Percentiles rank a stretch among this genome's conserved stretches.
Evolutionary conservation across 2,797 vertebrate genomes (phyloP).

Genomic region (Dromococcyx pavoninus): DNA sequence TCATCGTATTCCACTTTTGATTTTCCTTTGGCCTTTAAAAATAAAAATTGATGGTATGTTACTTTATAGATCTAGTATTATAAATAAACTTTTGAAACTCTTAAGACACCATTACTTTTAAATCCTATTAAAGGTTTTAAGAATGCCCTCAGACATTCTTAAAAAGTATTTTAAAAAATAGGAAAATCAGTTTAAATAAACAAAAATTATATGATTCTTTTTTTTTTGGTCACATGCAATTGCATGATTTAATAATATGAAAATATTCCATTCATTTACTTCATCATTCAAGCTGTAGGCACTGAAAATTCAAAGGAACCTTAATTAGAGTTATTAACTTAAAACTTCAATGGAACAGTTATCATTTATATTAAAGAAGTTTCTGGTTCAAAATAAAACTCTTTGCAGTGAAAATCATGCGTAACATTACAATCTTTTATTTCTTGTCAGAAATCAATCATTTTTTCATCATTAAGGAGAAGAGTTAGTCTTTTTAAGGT

Average conservation of each 20-base stretch:
- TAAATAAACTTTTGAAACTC: not conserved
- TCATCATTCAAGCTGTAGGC: not conserved
- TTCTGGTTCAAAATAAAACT: constrained; percentile 37
- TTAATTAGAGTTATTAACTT: constrained; percentile 45
- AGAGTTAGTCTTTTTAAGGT: not conserved
- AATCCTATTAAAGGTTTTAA: not conserved
- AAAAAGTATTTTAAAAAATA: not conserved
- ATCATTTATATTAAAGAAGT: constrained; percentile 19
- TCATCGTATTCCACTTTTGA: not conserved
- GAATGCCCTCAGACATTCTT: not conserved
- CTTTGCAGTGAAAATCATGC: not conserved
- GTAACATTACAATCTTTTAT: not conserved
- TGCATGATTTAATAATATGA: not conserved
- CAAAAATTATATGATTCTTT: not conserved
- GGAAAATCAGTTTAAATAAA: not conserved
- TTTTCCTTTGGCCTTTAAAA: too few species aligned
- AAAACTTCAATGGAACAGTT: not conserved
- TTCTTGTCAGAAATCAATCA: constrained; percentile 11
- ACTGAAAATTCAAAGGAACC: constrained; percentile 34
- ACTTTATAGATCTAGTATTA: not conserved
- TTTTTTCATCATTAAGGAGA: not conserved
- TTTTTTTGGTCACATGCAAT: not conserved
- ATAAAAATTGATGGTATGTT: rapidly evolving
- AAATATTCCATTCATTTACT: constrained; percentile 37
- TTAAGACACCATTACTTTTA: not conserved